These are phyloP conservation scores for Pachymerium ferrugineum DNA, from an alignment of 2,888 invertebrate genomes.

Conservation along the genomic window DNA sequence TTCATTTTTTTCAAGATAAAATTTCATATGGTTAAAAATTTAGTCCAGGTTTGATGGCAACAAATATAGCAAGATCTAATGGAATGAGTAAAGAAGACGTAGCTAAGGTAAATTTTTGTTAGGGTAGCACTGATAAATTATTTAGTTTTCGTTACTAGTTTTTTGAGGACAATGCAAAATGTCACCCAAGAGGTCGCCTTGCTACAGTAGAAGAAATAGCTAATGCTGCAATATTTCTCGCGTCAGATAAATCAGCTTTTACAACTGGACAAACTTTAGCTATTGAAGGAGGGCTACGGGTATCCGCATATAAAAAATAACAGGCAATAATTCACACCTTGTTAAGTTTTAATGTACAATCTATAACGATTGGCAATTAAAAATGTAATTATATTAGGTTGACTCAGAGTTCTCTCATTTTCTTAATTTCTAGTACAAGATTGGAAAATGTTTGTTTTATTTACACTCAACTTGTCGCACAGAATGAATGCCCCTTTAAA, in stretches of 20 bases:
- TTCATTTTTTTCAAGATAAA: too few species aligned
- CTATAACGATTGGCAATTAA: too few species aligned
- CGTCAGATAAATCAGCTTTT: not conserved
- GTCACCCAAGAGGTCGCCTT: not conserved
- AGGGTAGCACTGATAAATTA: too few species aligned
- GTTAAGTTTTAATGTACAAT: too few species aligned
- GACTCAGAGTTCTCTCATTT: too few species aligned
- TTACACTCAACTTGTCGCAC: too few species aligned
- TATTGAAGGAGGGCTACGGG: not conserved
- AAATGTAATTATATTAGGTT: too few species aligned
- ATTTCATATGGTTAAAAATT: not conserved
- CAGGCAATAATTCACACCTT: too few species aligned
- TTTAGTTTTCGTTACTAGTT: not conserved
- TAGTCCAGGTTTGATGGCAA: not conserved
- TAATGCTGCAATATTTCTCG: not conserved
- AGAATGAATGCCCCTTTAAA: too few species aligned
- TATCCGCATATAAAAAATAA: too few species aligned
- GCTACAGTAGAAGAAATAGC: not conserved
- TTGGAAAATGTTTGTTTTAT: too few species aligned
- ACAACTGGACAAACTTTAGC: not conserved
- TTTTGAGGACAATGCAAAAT: not conserved
- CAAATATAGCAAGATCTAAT: not conserved
- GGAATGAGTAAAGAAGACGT: not conserved
- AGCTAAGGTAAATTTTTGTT: not conserved
- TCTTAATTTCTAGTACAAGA: too few species aligned